Conservation (phyloP, 2,888 invertebrate genomes). For the Caenorhabditis becei region DNA sequence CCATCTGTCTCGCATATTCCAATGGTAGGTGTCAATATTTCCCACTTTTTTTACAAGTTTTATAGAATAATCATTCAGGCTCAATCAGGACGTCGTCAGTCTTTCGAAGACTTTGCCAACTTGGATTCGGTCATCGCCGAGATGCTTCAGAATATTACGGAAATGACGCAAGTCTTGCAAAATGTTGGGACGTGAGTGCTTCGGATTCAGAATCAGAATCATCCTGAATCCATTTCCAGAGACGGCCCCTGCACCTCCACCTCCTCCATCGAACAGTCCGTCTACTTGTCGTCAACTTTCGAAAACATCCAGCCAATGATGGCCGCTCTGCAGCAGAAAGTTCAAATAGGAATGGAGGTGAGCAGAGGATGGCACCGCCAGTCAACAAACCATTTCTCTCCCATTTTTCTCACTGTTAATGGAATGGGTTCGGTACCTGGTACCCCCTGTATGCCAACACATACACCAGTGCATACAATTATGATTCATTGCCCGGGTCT, state of each 20-base stretch:
- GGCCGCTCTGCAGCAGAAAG: conserved; percentile 26
- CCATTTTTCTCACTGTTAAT: neutral
- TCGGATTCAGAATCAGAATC: neutral
- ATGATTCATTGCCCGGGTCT: conserved; percentile 31
- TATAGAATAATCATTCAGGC: conserved; percentile 2
- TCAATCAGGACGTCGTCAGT: conserved; percentile 43
- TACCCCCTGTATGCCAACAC: conserved; percentile 5
- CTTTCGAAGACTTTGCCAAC: conserved; percentile 61
- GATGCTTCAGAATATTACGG: conserved; percentile 34
- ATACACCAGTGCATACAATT: conserved; percentile 34
- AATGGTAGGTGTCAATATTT: conserved; percentile 13
- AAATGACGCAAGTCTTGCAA: conserved; percentile 53
- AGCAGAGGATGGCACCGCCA: neutral
- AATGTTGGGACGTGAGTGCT: conserved; percentile 45
- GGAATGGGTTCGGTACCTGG: neutral
- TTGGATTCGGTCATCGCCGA: conserved; percentile 54
- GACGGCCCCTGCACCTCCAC: conserved; percentile 47
- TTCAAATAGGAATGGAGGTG: conserved; percentile 45
- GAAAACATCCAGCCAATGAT: conserved; percentile 53
- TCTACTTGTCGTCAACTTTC: conserved; percentile 43
- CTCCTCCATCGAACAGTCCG: conserved; percentile 54
- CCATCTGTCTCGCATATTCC: neutral
- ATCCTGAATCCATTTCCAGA: neutral
- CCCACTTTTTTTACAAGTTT: no score
- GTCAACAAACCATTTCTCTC: neutral